These are phyloP conservation scores for Zaprionus lineosus DNA, from an alignment of 2,888 invertebrate genomes.

Conservation along the genomic window DNA sequence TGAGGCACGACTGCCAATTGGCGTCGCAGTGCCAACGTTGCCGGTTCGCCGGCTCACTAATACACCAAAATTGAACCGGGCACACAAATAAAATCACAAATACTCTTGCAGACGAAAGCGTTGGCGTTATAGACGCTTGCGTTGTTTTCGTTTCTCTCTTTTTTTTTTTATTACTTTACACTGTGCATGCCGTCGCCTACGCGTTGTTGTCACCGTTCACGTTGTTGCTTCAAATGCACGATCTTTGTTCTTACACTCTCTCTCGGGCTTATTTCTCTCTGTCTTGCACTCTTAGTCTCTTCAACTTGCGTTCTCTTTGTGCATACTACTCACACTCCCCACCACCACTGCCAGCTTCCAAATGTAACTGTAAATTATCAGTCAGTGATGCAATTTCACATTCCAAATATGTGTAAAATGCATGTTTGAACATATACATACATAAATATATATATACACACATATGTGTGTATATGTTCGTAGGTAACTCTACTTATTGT, in stretches of 20 bases:
- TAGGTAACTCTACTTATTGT: too few relatives aligned
- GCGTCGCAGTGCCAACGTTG: conserved; percentile 45
- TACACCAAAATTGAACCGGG: neutral
- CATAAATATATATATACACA: neutral
- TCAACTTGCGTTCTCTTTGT: neutral
- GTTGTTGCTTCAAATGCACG: conserved; percentile 4
- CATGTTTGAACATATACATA: neutral
- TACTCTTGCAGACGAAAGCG: conserved; percentile 23
- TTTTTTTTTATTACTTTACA: conserved; percentile 6
- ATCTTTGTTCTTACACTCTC: neutral
- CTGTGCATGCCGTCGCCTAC: conserved; percentile 25
- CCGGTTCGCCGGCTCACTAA: conserved; percentile 47
- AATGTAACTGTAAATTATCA: conserved; percentile 35
- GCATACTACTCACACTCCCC: neutral
- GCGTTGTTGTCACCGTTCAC: conserved; percentile 14
- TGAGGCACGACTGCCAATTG: conserved; percentile 68
- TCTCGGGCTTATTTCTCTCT: neutral
- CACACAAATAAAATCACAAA: neutral
- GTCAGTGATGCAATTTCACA: conserved; percentile 35
- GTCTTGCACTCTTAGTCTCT: neutral
- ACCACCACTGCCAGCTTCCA: neutral
- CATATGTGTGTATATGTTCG: neutral
- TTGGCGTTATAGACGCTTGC: conserved; percentile 29
- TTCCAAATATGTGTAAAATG: neutral
- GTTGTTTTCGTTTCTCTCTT: conserved; percentile 8